Evolutionary conservation across 2,888 invertebrate species (phyloP).

Genomic region (Monochamus alternatus): DNA sequence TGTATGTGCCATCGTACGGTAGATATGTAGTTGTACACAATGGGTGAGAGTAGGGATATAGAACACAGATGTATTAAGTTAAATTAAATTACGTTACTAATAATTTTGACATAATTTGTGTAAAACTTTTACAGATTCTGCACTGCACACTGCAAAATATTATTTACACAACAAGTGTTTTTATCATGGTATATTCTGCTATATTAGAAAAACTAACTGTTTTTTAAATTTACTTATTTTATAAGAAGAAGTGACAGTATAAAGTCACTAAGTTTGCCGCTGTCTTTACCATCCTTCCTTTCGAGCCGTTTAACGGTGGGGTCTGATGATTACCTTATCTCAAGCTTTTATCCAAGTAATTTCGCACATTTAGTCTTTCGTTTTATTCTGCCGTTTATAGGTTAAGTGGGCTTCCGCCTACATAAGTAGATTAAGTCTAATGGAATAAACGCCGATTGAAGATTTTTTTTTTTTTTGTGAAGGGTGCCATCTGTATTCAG

Average conservation of each 20-base stretch:
- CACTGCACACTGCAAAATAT: no score
- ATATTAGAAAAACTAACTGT: no score
- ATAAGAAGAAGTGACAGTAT: neutral
- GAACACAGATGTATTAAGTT: no score
- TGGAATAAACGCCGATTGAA: constrained; percentile 7
- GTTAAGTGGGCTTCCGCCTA: constrained; percentile 3
- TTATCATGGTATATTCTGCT: no score
- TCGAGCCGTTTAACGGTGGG: neutral
- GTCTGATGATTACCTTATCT: constrained; percentile 2
- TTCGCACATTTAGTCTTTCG: neutral
- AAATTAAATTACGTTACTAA: no score
- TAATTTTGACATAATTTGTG: no score
- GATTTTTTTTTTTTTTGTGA: neutral
- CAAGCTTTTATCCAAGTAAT: constrained; percentile 1
- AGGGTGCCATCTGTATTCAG: neutral
- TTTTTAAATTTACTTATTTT: no score
- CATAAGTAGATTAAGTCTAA: constrained; percentile 5
- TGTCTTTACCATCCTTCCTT: neutral
- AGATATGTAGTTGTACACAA: no score
- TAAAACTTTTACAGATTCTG: no score
- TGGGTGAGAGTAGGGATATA: no score
- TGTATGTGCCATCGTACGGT: no score
- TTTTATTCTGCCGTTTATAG: constrained; percentile 6
- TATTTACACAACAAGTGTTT: no score
- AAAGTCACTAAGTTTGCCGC: neutral